These are phyloP conservation scores for Microtus pennsylvanicus DNA, from an alignment of 2,113 vertebrate species.

Conservation along the genomic window DNA sequence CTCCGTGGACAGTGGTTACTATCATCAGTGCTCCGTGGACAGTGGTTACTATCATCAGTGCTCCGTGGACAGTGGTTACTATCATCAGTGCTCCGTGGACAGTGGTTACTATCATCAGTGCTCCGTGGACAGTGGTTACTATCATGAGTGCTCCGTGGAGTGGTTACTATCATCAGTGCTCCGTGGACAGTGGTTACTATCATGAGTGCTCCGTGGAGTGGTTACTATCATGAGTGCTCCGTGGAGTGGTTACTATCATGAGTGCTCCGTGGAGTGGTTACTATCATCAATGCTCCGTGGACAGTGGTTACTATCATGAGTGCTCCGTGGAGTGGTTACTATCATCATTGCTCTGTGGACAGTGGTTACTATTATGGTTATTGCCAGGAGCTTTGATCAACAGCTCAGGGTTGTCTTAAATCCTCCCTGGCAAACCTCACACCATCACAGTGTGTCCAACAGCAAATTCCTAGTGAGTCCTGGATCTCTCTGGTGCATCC, in stretches of 20 bases:
- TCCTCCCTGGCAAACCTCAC: background rate
- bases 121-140: too few species aligned
- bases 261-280: background rate
- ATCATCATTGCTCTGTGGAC: rapidly evolving
- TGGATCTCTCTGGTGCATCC: background rate
- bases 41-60: background rate
- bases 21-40: rapidly evolving
- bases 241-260: background rate
- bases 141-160: too few species aligned
- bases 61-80: background rate
- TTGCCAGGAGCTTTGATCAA: background rate
- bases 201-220: background rate
- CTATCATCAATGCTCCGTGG: background rate
- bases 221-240: background rate
- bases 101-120: background rate
- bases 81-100: background rate
- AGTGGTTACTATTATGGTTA: background rate
- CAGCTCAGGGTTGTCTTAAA: background rate
- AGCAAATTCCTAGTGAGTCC: background rate
- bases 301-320: background rate
- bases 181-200: background rate
- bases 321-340: too few species aligned
- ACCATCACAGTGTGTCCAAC: background rate
- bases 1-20: background rate
- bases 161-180: background rate